Conservation (phyloP, 2,888 invertebrate genomes). For the Thysanoteuthis rhombus region DNA sequence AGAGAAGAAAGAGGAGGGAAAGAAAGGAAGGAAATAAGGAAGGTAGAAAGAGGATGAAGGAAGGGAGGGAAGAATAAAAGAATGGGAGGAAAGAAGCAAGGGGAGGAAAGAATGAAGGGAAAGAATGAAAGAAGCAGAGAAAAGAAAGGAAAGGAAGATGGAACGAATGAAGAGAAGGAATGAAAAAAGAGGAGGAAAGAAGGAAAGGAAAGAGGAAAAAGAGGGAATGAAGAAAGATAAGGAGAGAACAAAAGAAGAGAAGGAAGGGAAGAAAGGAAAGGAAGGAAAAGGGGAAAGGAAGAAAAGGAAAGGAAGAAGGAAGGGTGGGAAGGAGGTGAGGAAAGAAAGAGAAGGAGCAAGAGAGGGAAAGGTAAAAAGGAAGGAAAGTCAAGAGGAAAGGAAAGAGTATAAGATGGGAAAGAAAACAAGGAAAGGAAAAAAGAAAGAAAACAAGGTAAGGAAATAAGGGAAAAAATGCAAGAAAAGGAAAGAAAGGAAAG, state of each 20-base stretch:
- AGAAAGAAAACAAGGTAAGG: not conserved
- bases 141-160: not conserved
- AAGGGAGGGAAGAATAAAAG: too few species aligned
- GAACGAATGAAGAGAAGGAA: too few species aligned
- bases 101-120: not conserved
- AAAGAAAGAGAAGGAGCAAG: not conserved
- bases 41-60: too few species aligned
- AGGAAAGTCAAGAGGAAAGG: not conserved
- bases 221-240: not conserved
- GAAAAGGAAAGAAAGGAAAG: too few species aligned
- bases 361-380: not conserved
- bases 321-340: not conserved
- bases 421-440: not conserved
- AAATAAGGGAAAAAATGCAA: not conserved
- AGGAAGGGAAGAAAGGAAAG: not conserved
- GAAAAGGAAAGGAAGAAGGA: not conserved
- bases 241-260: not conserved
- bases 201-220: not conserved
- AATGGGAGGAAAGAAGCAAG: too few species aligned
- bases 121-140: not conserved
- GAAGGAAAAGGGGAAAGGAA: not conserved
- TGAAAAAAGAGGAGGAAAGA: not conserved
- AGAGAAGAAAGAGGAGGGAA: too few species aligned
- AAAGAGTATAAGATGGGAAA: not conserved
- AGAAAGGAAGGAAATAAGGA: too few species aligned